These are phyloP conservation scores for Cydia amplana DNA, from an alignment of 1,140 invertebrate species.

Conservation along the genomic window DNA sequence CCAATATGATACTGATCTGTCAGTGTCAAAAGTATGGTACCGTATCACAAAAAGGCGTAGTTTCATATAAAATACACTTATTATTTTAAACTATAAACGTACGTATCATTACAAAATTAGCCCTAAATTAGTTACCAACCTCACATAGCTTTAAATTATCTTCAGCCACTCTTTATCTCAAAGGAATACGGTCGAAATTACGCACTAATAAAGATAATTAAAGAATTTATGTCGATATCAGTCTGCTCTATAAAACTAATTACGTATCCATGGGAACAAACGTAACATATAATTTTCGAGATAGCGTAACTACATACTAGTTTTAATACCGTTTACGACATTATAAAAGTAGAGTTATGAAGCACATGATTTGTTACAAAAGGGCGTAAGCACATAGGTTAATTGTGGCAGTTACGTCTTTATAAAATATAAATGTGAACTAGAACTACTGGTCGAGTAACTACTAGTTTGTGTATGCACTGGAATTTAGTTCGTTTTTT, in stretches of 20 bases:
- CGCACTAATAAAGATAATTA: neutral
- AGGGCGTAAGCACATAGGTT: neutral
- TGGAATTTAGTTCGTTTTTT: slow-evolving; percentile 2
- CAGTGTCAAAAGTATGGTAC: no score
- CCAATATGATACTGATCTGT: no score
- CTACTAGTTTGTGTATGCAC: neutral
- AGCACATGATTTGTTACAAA: neutral
- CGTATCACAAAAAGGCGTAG: no score
- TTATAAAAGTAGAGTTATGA: neutral
- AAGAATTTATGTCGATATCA: slow-evolving; percentile 17
- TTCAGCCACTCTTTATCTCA: neutral
- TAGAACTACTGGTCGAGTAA: slow-evolving; percentile 17
- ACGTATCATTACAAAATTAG: neutral
- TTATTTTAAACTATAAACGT: neutral
- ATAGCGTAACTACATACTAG: neutral
- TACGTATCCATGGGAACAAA: slow-evolving; percentile 13
- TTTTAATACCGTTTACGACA: neutral
- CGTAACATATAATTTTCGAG: neutral
- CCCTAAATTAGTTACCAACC: neutral
- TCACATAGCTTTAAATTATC: neutral
- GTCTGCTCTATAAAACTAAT: slow-evolving; percentile 26
- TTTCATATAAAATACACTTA: neutral
- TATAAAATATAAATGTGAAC: neutral
- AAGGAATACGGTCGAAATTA: neutral
- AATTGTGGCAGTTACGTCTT: neutral